phyloP scores from a whole-genome alignment of 2,888 invertebrate species.

The Meiosimyza platycephala region DNA sequence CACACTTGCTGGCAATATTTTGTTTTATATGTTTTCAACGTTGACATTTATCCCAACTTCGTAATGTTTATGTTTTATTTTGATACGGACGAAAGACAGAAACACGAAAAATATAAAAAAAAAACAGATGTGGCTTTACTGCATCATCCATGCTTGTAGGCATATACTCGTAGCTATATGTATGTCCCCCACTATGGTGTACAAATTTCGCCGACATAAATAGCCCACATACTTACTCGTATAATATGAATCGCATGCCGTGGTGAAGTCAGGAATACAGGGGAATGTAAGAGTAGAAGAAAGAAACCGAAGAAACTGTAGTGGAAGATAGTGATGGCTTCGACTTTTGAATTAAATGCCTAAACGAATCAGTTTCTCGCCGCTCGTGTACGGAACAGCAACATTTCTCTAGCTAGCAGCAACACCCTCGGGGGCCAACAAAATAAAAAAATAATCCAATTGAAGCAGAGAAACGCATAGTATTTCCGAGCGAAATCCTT shows the following conservation, averaged over 20 bases:
- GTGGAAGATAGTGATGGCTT: conserved; percentile 4
- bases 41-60: conserved; percentile 8
- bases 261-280: neutral
- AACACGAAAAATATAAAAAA: conserved; percentile 1
- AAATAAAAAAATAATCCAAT: conserved; percentile 12
- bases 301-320: conserved; percentile 2
- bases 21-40: conserved; percentile 8
- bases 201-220: too few species aligned
- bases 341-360: conserved; percentile 41
- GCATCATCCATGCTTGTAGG: neutral
- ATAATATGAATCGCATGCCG: neutral
- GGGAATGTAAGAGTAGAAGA: neutral
- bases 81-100: conserved; percentile 5
- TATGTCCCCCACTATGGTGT: too few species aligned
- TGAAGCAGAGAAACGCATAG: conserved; percentile 21
- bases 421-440: conserved; percentile 25
- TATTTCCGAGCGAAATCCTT: conserved; percentile 30
- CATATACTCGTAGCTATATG: too few species aligned
- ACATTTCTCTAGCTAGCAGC: conserved; percentile 40
- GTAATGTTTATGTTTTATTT: conserved; percentile 7
- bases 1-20: neutral
- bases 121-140: neutral
- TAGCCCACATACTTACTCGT: too few species aligned
- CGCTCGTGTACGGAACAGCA: conserved; percentile 55
- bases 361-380: conserved; percentile 53